phyloP scores from a whole-genome alignment of 2,113 vertebrate genomes.

The Rhipidura dahli region DNA sequence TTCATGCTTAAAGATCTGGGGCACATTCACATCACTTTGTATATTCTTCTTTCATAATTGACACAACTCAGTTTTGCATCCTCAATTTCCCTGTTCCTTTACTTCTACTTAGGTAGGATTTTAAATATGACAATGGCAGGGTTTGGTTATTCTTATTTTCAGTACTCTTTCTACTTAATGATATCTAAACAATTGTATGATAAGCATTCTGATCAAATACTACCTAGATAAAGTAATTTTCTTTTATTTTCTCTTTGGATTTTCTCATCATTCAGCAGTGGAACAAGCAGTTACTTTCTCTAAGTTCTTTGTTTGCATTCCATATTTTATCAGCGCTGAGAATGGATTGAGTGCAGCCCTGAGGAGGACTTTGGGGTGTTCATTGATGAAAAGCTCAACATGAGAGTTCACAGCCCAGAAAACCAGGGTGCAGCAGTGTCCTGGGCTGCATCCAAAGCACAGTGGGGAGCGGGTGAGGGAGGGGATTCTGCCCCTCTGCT shows the following conservation, averaged over 20 bases:
- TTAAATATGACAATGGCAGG: background rate
- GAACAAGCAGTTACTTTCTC: background rate
- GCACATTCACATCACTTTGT: background rate
- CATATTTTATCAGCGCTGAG: background rate
- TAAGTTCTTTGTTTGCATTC: background rate
- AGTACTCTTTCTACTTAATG: background rate
- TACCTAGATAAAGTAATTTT: background rate
- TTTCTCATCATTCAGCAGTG: background rate
- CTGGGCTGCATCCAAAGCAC: background rate
- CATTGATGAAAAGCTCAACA: background rate
- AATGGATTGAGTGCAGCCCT: background rate
- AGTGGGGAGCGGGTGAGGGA: rapidly evolving
- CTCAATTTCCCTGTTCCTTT: background rate
- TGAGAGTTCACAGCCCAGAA: background rate
- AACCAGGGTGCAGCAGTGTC: background rate
- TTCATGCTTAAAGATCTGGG: background rate
- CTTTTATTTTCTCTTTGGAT: background rate
- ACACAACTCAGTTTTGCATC: background rate
- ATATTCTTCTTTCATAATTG: background rate
- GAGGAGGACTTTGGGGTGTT: background rate
- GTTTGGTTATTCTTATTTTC: background rate
- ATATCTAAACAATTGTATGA: background rate
- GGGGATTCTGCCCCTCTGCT: background rate
- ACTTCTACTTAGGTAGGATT: background rate
- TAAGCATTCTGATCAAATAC: background rate